Evolutionary conservation across 2,888 invertebrate genomes (phyloP), one percentile per base, ranked within the genome.

Genomic region (Celastrina argiolus): DNA sequence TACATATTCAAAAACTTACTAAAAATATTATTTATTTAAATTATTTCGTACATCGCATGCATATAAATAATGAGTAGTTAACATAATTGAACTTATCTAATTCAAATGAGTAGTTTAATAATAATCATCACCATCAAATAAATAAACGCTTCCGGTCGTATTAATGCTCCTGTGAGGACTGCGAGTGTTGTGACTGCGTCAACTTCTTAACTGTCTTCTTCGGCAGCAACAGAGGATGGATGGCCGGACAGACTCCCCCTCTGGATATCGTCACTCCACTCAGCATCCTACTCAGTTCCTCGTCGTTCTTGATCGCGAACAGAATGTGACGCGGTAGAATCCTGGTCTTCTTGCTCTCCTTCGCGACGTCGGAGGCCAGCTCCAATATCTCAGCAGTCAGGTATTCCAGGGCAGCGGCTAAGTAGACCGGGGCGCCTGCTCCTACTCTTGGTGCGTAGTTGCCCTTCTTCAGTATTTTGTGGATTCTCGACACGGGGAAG

Each of bases 341-440:
- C 6, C 94, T 88, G 0, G 90, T 87, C 76, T 95, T 95, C 71
- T 94, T 94, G 79, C 94, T 94, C 66, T 95, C 93, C 45, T 85
- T 79, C 0, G 94, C 94, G 0, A 93, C 94, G 69, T 94, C 93
- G 0, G 93, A 90, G 0, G 94, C 93, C 75, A 94, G 84, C 73
- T 94, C 94, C 67, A 94, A 75, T 18, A 94, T 93, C 85, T 95
- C 95, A 18, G 95, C 95, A 0, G 94, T 92, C 28, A 94, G 77
- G 72, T 94, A 94, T 73, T 94, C 94, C 75, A 94, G 78, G 0
- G 93, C 93, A 6, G 93, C 93, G 0, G 92, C 91, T 0, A 93
- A 73, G 72, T 91, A 93, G 1, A 93, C 85, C 0, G 93, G 85
- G 0, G 93, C 92, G 0, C 92, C 92, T 2, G 71, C 83, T 0